Evolutionary conservation across 2,113 vertebrate genomes (phyloP).

Genomic region (Micromys minutus): DNA sequence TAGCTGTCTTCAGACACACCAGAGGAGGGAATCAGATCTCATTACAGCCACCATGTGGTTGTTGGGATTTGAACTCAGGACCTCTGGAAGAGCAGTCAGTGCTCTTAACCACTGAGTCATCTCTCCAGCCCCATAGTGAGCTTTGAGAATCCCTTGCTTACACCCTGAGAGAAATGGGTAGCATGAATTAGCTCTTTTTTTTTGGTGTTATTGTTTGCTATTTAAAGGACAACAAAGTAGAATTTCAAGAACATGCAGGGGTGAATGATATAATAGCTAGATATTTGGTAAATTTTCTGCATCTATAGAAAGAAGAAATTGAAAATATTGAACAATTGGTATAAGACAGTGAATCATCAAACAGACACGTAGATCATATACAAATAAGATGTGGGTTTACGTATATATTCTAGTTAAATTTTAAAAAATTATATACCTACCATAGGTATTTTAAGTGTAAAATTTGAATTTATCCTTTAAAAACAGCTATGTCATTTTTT

Average conservation of each 20-base stretch:
- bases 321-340: background rate
- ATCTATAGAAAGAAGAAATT: background rate
- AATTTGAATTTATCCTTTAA: constrained; percentile 6
- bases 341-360: background rate
- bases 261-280: background rate
- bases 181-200: background rate
- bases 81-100: too few species aligned
- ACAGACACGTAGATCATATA: background rate
- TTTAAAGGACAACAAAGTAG: background rate
- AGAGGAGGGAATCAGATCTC: too few species aligned
- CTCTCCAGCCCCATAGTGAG: too few species aligned
- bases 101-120: too few species aligned
- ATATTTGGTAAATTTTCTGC: background rate
- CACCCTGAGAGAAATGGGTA: background rate
- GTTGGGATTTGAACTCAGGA: too few species aligned
- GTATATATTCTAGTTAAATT: background rate
- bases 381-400: background rate
- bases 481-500: background rate
- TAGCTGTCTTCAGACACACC: too few species aligned
- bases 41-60: too few species aligned
- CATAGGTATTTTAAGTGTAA: background rate
- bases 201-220: background rate
- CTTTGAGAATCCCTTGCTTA: background rate
- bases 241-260: background rate
- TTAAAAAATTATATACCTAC: background rate